Base-by-base conservation (phyloP, 2,113 vertebrate genomes). In the Steatornis caripensis region DNA sequence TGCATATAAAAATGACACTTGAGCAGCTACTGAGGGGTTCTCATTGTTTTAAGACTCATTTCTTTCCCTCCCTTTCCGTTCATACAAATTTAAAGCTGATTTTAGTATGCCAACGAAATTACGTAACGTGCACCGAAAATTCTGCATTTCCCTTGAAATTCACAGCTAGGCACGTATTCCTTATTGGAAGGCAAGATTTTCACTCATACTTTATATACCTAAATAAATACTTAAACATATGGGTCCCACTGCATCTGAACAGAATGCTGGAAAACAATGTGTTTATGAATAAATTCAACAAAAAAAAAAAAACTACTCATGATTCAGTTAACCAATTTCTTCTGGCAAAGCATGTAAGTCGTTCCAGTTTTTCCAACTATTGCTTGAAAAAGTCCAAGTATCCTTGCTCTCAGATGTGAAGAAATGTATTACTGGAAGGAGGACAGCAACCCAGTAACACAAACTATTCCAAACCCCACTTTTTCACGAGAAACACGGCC, bases 81-180 rank as follows among this genome's bases (percentile, higher is more conserved):
- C 64, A 29, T 10, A 19, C 5, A 69, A 93, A 96, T 92, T 58
- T 21, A n/a, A 92, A 93, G 83, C 18, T 65, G 74, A 60, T 91
- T 92, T 96, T 34, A 76, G 80, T 24, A 85, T 75, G 87, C 77
- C 96, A 97, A 96, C 84, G 43, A 20, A 92, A 86, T 82, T 51
- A 84, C 1, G 0, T 9, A 62, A 90, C n/a, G 49, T 29, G 72
- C 48, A 43, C 9, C 89, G 66, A 49, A 90, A 97, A 95, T 51
- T 16, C 82, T 39, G 57, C 5, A 17, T 83, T 95, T 92, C 83
- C 58, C 96, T 88, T 80, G 84, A 72, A 89, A 88, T 83, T 68
- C 83, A 37, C 87, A 51, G 4, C 39, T 3, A 27, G 39, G n/a
- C 45, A 13, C 16, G 48, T 53, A 53, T 62, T 62, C 76, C 70